Evolutionary conservation across 2,888 invertebrate genomes (phyloP), one percentile per base, ranked within the genome.

Genomic region (Caenorhabditis becei): DNA sequence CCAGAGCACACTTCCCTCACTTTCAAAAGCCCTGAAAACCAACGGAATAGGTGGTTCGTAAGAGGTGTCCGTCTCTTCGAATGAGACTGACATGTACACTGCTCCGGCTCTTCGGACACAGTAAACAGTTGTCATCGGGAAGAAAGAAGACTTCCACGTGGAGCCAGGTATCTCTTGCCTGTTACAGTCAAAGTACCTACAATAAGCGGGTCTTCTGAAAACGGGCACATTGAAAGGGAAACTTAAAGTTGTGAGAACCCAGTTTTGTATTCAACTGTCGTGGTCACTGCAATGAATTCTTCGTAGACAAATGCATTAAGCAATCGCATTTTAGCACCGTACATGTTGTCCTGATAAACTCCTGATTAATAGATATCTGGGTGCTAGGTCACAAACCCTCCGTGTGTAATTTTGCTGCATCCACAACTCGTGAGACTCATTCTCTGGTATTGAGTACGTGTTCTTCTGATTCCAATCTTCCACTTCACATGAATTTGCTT

Each of bases 121-220:
- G 26, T 65, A 74, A 0, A 66, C 66, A 18, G 49, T 49, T 10
- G 65, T 56, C 51, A 66, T 18, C 18, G 74, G 74, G 35, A 74
- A 59, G 20, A 74, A 54, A 4, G 58, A 49, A 1, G 74, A 59
- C 10, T 41, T 23, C 58, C 56, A 74, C 47, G 47, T 44, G 35
- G 72, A 72, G 20, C 47, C 63, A 24, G 54, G 41, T 14, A 72
- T 61, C 24, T 72, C 72, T n/a, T 37, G 20, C 4, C 32, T 56
- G 23, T 74, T 16, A 28, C 74, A 74, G 41, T 74, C 74, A 53
- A 59, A 74, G 51, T 66, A 74, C 10, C 49, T 35, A 28, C 74
- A 74, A 37, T 16, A 65, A 0, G 56, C 65, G 7, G 49, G 18
- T 26, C 58, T 32, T 20, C 74, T 65, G 65, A 14, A 71, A 23